A percentile compares a stretch with the other conserved stretches of the same genome.
phyloP scores from a whole-genome alignment of 1,140 invertebrate species.

The Lepidostoma basale region DNA sequence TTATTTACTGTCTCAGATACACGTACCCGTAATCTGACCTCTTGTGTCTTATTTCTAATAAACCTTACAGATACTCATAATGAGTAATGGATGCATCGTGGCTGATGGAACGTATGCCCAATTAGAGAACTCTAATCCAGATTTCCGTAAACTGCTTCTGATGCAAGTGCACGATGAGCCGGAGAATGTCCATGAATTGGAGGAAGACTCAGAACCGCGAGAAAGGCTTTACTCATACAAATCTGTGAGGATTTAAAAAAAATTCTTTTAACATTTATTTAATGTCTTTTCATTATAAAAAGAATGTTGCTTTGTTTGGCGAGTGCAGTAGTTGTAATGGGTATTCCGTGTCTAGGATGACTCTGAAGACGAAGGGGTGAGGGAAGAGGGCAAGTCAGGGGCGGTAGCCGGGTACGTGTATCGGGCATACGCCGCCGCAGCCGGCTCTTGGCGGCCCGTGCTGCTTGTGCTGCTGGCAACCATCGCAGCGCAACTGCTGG shows the following conservation, averaged over 20 bases:
- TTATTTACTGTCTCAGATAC: too few species aligned
- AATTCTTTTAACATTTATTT: background rate
- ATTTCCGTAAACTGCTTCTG: slow-evolving; percentile 55
- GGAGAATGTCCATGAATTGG: background rate
- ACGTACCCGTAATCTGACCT: background rate
- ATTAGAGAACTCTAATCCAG: slow-evolving; percentile 51
- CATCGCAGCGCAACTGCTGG: background rate
- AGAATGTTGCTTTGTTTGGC: background rate
- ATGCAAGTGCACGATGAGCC: background rate
- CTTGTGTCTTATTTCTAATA: background rate
- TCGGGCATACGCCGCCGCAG: background rate
- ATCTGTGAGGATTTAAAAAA: slow-evolving; percentile 3
- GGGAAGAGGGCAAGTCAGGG: slow-evolving; percentile 6
- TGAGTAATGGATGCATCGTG: slow-evolving; percentile 52
- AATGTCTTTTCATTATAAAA: too few species aligned
- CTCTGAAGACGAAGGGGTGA: background rate
- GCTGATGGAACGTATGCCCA: slow-evolving; percentile 54
- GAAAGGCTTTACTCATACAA: slow-evolving; percentile 33
- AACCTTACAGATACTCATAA: slow-evolving; percentile 49
- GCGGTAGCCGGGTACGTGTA: slow-evolving; percentile 1
- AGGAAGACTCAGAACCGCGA: slow-evolving; percentile 43
- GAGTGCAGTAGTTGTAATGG: too few species aligned
- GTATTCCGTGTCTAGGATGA: too few species aligned
- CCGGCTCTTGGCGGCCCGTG: background rate
- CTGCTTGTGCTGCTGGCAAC: background rate